A percentile compares a stretch with the other conserved stretches of the same genome.
These are phyloP conservation scores for Drosophila meridionalis DNA, from an alignment of 2,888 invertebrate species.

Conservation along the genomic window DNA sequence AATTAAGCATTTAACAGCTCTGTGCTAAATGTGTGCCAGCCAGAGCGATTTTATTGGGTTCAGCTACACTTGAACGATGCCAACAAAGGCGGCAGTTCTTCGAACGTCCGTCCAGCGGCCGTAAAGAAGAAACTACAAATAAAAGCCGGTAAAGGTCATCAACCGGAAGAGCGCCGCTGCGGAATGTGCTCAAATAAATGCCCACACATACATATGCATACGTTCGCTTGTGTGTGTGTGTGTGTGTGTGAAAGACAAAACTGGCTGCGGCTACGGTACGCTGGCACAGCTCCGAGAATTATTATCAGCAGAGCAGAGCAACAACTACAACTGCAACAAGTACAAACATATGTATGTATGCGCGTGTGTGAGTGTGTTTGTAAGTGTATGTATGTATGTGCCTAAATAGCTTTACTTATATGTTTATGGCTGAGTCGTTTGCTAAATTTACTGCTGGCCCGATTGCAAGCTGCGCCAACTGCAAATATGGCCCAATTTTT, in stretches of 20 bases:
- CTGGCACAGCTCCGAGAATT: conserved; percentile 47
- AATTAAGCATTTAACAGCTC: conserved; percentile 51
- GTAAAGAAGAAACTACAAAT: conserved; percentile 58
- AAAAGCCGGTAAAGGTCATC: conserved; percentile 84
- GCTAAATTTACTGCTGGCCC: conserved; percentile 76
- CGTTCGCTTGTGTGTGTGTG: not conserved
- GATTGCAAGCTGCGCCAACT: conserved; percentile 69
- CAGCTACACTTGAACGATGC: conserved; percentile 19
- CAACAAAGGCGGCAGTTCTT: conserved; percentile 30
- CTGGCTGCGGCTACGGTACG: conserved; percentile 33
- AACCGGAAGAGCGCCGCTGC: conserved; percentile 79
- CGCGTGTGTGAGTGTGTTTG: not conserved
- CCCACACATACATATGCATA: conserved; percentile 10
- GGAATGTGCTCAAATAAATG: conserved; percentile 49
- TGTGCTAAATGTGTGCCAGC: conserved; percentile 44
- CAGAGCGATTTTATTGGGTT: conserved; percentile 10
- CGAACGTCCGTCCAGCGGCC: conserved; percentile 36
- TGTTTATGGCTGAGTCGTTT: conserved; percentile 70
- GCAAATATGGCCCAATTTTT: conserved; percentile 80
- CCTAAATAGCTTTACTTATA: conserved; percentile 61
- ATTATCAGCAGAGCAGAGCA: conserved; percentile 59
- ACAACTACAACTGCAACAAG: conserved; percentile 35
- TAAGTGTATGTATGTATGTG: not conserved
- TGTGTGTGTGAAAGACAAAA: conserved; percentile 53
- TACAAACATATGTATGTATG: conserved; percentile 8